Percentiles rank a stretch among this genome's conserved stretches.
Conservation (phyloP, 2,888 invertebrate species). For the Octodonta nipae region DNA sequence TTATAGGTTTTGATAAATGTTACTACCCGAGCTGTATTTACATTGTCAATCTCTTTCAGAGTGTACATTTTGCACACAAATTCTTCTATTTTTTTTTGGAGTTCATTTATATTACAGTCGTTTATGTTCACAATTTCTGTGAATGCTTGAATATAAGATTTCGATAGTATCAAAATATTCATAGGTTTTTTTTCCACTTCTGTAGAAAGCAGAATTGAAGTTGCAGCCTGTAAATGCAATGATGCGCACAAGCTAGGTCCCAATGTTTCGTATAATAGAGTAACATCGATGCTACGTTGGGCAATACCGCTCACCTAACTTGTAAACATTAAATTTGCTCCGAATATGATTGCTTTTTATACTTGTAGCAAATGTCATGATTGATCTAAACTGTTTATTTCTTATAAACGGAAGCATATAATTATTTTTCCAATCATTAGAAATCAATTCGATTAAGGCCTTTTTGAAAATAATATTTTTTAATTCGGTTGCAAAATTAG, state of each 20-base stretch:
- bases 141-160: not conserved
- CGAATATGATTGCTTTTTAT: too few relatives aligned
- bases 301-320: slow-evolving; percentile 2
- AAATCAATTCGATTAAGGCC: too few relatives aligned
- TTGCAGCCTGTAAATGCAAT: not conserved
- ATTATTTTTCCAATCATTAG: too few relatives aligned
- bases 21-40: slow-evolving; percentile 4
- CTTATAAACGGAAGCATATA: too few relatives aligned
- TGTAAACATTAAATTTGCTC: not conserved
- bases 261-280: slow-evolving; percentile 1
- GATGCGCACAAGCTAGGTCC: not conserved
- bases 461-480: too few relatives aligned
- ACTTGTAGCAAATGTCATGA: too few relatives aligned
- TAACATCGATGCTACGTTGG: slow-evolving; percentile 4
- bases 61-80: not conserved
- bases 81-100: too few relatives aligned
- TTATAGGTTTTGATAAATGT: slow-evolving; percentile 1
- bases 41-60: not conserved
- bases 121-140: not conserved
- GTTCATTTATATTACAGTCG: not conserved
- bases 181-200: not conserved
- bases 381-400: too few relatives aligned
- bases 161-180: not conserved
- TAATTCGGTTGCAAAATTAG: too few relatives aligned
- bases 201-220: not conserved